Percentiles rank a stretch among this genome's conserved stretches.
These are phyloP conservation scores for Drosophila crucigera DNA, from an alignment of 2,888 invertebrate species.

Conservation along the genomic window DNA sequence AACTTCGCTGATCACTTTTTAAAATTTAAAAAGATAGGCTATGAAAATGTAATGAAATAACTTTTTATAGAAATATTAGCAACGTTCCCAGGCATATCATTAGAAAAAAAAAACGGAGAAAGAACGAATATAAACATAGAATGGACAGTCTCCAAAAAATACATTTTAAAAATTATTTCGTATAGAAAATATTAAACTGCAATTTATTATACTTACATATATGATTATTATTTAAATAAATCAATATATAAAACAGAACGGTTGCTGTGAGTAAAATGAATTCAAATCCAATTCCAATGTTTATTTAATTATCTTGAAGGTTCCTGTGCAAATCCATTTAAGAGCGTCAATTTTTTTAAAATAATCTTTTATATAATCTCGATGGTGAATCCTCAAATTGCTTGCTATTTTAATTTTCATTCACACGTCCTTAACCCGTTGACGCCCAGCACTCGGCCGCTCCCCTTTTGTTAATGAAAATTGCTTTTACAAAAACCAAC, in stretches of 20 bases:
- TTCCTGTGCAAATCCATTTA: constrained; percentile 34
- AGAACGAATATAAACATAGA: neutral
- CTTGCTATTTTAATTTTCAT: constrained; percentile 53
- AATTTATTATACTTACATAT: neutral
- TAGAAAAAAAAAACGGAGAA: no score
- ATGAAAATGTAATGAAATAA: neutral
- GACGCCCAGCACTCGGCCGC: constrained; percentile 37
- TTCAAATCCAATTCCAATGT: constrained; percentile 17
- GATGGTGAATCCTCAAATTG: constrained; percentile 30
- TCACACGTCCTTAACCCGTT: constrained; percentile 59
- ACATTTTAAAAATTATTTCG: neutral
- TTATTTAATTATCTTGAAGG: constrained; percentile 47
- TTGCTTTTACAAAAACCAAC: constrained; percentile 67
- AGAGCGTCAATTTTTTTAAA: constrained; percentile 4
- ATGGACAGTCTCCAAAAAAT: neutral
- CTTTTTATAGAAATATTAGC: neutral
- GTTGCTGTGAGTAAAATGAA: neutral
- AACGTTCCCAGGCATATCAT: neutral
- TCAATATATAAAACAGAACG: neutral
- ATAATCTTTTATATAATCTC: constrained; percentile 11
- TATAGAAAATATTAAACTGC: neutral
- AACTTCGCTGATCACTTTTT: neutral
- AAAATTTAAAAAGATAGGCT: neutral
- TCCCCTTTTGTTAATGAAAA: constrained; percentile 70
- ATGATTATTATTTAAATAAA: neutral